These are phyloP conservation scores for Pseudomyrmex dendroicus DNA, from an alignment of 1,140 invertebrate species.

Conservation along the genomic window DNA sequence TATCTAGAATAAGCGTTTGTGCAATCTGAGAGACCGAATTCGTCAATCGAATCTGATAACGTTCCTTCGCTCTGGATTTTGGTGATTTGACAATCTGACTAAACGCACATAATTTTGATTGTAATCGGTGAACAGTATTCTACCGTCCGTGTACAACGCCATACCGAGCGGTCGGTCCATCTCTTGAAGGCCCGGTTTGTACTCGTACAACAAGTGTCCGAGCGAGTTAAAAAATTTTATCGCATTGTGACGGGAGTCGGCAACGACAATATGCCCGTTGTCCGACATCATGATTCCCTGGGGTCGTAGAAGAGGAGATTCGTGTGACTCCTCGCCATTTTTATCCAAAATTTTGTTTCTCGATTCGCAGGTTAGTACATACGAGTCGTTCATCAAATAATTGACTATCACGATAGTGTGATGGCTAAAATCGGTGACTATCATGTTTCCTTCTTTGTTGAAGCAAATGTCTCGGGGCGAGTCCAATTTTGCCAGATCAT, in stretches of 20 bases:
- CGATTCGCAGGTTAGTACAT: constrained; percentile 89
- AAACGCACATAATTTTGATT: constrained; percentile 96
- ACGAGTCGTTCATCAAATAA: constrained; percentile 88
- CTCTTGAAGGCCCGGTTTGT: constrained; percentile 92
- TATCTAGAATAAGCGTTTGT: no score
- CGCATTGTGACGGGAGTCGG: constrained; percentile 96
- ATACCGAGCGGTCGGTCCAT: constrained; percentile 96
- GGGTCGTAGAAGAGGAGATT: constrained; percentile 91
- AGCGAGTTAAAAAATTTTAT: constrained; percentile 90
- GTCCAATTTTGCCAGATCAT: constrained; percentile 88
- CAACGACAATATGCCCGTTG: constrained; percentile 94
- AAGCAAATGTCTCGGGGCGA: constrained; percentile 96
- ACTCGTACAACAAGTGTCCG: constrained; percentile 92
- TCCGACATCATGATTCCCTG: constrained; percentile 96
- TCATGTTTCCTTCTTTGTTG: constrained; percentile 91
- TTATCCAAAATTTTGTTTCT: constrained; percentile 77
- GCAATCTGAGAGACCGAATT: not conserved
- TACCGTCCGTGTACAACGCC: constrained; percentile 92
- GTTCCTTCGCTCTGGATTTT: constrained; percentile 4
- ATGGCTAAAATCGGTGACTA: constrained; percentile 98
- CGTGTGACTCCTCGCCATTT: constrained; percentile 2
- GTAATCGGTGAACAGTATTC: constrained; percentile 96
- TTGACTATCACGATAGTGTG: constrained; percentile 94
- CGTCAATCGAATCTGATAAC: constrained; percentile 33
- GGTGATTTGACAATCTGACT: constrained; percentile 12